Evolutionary conservation across 2,113 vertebrate genomes (phyloP).

Genomic region (Oryzias curvinotus): DNA sequence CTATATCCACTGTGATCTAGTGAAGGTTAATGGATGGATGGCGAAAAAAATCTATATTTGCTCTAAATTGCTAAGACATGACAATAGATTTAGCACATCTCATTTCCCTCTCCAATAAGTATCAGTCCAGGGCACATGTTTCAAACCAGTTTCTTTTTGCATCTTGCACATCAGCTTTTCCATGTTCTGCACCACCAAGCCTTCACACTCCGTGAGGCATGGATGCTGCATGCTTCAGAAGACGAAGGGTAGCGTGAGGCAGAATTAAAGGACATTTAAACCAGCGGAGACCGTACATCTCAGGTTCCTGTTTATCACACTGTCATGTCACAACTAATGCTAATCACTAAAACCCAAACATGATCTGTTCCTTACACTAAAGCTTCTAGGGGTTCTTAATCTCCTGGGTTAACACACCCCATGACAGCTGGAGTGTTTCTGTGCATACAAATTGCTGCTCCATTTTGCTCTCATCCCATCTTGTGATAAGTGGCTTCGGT

Average conservation of each 20-base stretch:
- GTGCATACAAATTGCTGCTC: constrained; percentile 60
- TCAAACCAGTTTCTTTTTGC: no score
- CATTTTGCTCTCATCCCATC: constrained; percentile 36
- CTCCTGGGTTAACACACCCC: constrained; percentile 59
- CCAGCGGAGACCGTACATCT: constrained; percentile 34
- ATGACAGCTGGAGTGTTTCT: constrained; percentile 53
- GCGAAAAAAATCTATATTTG: no score
- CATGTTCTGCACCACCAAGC: constrained; percentile 11
- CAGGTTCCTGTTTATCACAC: constrained; percentile 57
- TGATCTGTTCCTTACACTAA: constrained; percentile 57
- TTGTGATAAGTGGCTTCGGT: constrained; percentile 47
- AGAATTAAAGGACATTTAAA: constrained; percentile 53
- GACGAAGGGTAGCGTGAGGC: constrained; percentile 24
- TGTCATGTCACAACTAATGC: constrained; percentile 50
- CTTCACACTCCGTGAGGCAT: constrained; percentile 26
- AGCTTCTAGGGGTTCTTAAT: constrained; percentile 62
- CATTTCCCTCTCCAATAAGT: no score
- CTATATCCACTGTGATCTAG: no score
- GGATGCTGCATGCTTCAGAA: constrained; percentile 45
- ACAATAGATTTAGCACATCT: no score
- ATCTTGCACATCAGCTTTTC: not conserved
- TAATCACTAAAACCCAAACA: constrained; percentile 64
- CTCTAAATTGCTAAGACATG: no score
- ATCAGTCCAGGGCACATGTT: no score
- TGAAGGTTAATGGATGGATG: no score